Evolutionary conservation across 1,140 invertebrate genomes (phyloP), one percentile per base, ranked within the genome.

Genomic region (Paralvinella palmiformis): DNA sequence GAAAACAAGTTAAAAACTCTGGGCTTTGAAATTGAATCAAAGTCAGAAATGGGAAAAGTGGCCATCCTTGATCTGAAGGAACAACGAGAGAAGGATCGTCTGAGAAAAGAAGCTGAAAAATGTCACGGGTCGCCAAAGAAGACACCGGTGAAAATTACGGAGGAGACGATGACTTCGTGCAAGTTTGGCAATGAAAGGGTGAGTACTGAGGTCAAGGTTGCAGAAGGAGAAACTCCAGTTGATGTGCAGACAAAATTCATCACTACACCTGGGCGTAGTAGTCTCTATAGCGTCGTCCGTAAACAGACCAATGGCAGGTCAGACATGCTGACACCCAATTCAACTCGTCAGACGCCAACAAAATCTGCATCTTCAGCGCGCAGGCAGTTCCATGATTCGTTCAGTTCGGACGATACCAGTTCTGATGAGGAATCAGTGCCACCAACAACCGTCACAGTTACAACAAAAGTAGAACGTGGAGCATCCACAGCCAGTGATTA

Each of bases 1-100:
- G 72, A 76, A 41, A 65, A 65, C 58, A 79, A 79, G 64, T 67
- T 79, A 56, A 70, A 71, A 55, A 63, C 67, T 17, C 74, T 79
- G 67, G 75, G 75, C 33, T 74, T 79, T 71, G 74, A 72, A 55
- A 55, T 70, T 33, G 17, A 60, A 48, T 44, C 29, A 15, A 31
- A n/a, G 7, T 27, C 62, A 13, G 55, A 63, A 24, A 27, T 58
- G 27, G 1, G 52, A 17, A 20, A 63, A 15, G 55, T 59, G 13
- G 62, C 62, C 20, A 58, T 32, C 27, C 31, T 63, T 15, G 48
- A 52, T 45, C 48, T 62, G 5, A 55, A 22, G 17, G 20, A 27
- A 33, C 48, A 62, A n/a, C 60, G 48, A 13, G 22, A 59, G 15
- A 22, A 35, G 31, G 61, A 35, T 7, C 62, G 36, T 33, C 27